These are phyloP conservation scores for Papilio glaucus DNA, from an alignment of 1,140 invertebrate species.

Conservation along the genomic window DNA sequence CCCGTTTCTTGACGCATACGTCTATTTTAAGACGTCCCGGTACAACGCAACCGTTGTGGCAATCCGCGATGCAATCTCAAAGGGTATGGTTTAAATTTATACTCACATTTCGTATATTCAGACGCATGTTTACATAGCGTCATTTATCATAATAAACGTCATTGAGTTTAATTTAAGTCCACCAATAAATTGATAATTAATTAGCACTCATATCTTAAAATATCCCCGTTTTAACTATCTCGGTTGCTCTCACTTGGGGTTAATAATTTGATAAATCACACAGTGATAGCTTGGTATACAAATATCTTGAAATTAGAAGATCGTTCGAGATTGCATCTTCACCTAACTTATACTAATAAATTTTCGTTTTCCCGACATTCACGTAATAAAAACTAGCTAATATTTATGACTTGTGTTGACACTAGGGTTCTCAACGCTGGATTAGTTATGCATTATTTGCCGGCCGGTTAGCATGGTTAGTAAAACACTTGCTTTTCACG, in stretches of 20 bases:
- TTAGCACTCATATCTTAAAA: background rate
- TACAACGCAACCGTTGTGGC: background rate
- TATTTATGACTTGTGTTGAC: background rate
- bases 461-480: too few relatives aligned
- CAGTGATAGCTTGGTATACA: background rate
- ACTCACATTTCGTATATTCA: background rate
- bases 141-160: slow-evolving; percentile 21
- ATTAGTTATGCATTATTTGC: too few relatives aligned
- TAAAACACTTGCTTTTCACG: too few relatives aligned
- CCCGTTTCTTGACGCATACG: slow-evolving; percentile 7
- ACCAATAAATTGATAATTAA: slow-evolving; percentile 6
- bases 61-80: background rate
- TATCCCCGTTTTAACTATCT: background rate
- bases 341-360: background rate
- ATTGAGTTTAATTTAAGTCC: background rate
- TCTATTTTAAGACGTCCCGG: slow-evolving; percentile 17
- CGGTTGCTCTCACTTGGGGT: background rate
- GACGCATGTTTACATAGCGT: background rate
- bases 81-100: background rate
- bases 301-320: background rate
- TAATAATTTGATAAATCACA: background rate
- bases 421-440: too few relatives aligned
- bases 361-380: background rate
- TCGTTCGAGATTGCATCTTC: background rate
- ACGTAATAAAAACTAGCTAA: background rate